Conservation (phyloP, 2,113 vertebrate genomes). For the Paradisaea rubra region DNA sequence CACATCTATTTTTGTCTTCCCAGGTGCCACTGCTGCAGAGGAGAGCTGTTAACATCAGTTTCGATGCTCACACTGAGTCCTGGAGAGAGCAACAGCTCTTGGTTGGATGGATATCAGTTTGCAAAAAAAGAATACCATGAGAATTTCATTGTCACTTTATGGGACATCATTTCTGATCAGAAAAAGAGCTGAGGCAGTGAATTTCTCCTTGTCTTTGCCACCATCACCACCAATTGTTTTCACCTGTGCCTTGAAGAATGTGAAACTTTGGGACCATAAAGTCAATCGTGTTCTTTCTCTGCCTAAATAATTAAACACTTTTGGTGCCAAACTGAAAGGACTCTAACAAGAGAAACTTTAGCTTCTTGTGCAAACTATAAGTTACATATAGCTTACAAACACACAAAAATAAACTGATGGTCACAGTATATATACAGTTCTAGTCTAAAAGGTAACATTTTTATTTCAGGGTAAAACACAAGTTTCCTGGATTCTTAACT, state of each 20-base stretch:
- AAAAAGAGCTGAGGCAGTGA: background rate
- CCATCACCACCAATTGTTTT: background rate
- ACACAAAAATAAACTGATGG: background rate
- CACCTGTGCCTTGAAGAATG: background rate
- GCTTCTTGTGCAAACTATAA: background rate
- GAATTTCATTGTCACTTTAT: background rate
- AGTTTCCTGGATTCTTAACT: background rate
- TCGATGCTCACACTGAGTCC: rapidly evolving
- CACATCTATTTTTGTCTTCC: background rate
- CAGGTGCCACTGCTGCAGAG: background rate
- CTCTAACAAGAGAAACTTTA: background rate
- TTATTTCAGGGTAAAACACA: background rate
- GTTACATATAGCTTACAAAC: background rate
- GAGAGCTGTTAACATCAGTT: background rate
- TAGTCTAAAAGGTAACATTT: background rate
- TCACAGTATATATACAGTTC: background rate
- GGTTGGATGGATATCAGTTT: background rate
- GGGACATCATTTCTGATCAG: background rate
- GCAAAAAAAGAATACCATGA: background rate
- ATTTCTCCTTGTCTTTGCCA: background rate
- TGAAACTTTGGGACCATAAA: background rate
- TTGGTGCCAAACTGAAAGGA: background rate
- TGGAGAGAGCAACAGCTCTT: background rate
- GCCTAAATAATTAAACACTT: background rate
- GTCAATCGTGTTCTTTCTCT: background rate